Base-by-base conservation (phyloP, 2,888 invertebrate species). In the Elmis aenea region DNA sequence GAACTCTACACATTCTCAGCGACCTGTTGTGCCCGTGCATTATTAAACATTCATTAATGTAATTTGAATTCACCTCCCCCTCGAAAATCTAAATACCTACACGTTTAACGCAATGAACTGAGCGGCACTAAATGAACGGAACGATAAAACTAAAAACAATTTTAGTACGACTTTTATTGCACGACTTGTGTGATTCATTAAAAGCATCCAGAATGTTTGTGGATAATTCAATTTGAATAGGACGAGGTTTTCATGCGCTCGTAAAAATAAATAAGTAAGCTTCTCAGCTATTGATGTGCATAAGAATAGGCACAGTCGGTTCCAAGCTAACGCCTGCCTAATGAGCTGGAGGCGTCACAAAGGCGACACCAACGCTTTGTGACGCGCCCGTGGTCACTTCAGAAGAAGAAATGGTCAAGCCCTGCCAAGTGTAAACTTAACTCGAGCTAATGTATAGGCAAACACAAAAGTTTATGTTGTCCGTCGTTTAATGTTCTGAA, bases 291-390 rank as follows among this genome's bases (percentile, higher is more conserved):
- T 24, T 31, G 58, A 57, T 55, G 55, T 57, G 62, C 53, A 61
- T 58, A 62, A 62, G 61, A 62, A 62, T 61, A 60, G 59, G 54
- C 60, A 58, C 61, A 60, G 58, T 61, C 61, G 55, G 54, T 64
- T 63, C 62, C 62, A 51, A 48, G 52, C 58, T 56, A 55, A 52
- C 61, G 61, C 59, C 57, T 54, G 56, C 56, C 61, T 63, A 64
- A 65, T 64, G 64, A 62, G 52, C 54, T 58, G 58, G 48, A 51
- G 48, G 59, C 60, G 62, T 58, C 62, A 63, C 62, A 63, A 63
- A 64, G 64, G 61, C 62, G 62, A 50, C 53, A 42, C 40, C 28
- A 33, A 41, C 32, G 36, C 39, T 43, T 43, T 43, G 42, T 42
- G 33, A 30, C 8, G 23, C 14, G 30, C 21, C 33, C 37, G 21